Percentiles rank a stretch among this genome's conserved stretches.
These are phyloP conservation scores for Mesocentrotus franciscanus DNA, from an alignment of 53 echinoderm and acorn worm species.

Conservation along the genomic window DNA sequence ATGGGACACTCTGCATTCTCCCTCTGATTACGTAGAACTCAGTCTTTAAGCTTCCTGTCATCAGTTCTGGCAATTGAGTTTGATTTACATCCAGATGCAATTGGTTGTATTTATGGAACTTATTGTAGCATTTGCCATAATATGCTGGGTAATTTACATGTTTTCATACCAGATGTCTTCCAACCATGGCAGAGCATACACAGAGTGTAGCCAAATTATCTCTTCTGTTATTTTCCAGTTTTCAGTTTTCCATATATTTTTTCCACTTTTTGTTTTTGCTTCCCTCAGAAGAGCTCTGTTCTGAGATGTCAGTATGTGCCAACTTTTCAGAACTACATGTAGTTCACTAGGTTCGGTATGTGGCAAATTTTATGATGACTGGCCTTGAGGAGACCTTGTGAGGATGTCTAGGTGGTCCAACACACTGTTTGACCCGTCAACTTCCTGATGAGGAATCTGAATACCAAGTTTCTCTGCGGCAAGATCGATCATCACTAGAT, in stretches of 20 bases:
- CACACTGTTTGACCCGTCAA: not conserved
- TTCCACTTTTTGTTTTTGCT: too few relatives aligned
- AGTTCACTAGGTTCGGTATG: not conserved
- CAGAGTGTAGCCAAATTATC: constrained; percentile 12
- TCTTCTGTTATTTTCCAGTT: not conserved
- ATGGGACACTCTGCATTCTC: constrained; percentile 62
- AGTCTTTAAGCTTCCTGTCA: constrained; percentile 59
- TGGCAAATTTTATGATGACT: not conserved
- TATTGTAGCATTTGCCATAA: not conserved
- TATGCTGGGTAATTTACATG: constrained; percentile 29
- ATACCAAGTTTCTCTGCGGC: not conserved
- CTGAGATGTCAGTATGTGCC: too few relatives aligned
- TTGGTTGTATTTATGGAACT: not conserved
- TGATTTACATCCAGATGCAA: not conserved
- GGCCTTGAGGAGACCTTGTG: not conserved
- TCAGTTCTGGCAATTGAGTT: constrained; percentile 30
- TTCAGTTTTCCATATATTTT: constrained; percentile 41
- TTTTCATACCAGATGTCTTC: not conserved
- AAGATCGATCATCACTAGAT: not conserved
- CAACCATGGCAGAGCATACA: constrained; percentile 14
- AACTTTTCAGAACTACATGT: too few relatives aligned
- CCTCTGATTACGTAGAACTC: constrained; percentile 62
- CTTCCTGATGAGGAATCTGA: not conserved
- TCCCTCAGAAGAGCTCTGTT: too few relatives aligned
- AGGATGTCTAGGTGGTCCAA: not conserved